Base-by-base conservation (phyloP, 2,797 vertebrate genomes). In the Eidolon dupreanum region DNA sequence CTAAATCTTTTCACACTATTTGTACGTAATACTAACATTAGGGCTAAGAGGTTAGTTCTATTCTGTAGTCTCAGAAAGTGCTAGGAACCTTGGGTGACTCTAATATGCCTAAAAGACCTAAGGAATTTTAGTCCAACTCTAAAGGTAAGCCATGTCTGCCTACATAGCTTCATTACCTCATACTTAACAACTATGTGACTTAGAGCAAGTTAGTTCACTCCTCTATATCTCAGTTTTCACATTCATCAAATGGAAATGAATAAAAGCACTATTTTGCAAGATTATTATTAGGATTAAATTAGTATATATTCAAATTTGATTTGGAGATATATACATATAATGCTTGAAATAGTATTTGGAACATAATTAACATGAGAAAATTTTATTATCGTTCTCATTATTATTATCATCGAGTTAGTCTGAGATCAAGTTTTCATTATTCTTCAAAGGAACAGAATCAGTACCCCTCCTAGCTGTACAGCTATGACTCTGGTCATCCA, bases 171-270 rank as follows among this genome's bases (percentile, higher is more conserved):
- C 22, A 87, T 53, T 15, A 31, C 24, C 15, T 93, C 38, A 24
- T 17, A n/a, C 17, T 73, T 75, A 43, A 74, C 9, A 83, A 26
- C n/a, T 26, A 36, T 22, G 20, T 68, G 33, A 59, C 33, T 88
- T 71, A 51, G 0, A 94, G 5, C 8, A 61, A 68, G 41, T 73
- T 43, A 55, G 11, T 87, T 73, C 7, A 78, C 26, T 41, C 16
- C 20, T 12, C 46, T 43, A 28, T 53, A n/a, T 12, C 66, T 94
- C 57, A 38, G 38, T 59, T 93, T 88, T 53, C 24, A 83, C 75
- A 85, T 12, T 12, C 38, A 74, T 38, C 55, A 33, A 73, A 59
- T 36, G 17, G 16, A 94, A 90, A 78, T 63, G 22, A 78, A 63
- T 28, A 66, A 77, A 16, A 88, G 33, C 19, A 73, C 0, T 26